Conservation (phyloP, 2,797 vertebrate genomes). For the Smutsia gigantea region DNA sequence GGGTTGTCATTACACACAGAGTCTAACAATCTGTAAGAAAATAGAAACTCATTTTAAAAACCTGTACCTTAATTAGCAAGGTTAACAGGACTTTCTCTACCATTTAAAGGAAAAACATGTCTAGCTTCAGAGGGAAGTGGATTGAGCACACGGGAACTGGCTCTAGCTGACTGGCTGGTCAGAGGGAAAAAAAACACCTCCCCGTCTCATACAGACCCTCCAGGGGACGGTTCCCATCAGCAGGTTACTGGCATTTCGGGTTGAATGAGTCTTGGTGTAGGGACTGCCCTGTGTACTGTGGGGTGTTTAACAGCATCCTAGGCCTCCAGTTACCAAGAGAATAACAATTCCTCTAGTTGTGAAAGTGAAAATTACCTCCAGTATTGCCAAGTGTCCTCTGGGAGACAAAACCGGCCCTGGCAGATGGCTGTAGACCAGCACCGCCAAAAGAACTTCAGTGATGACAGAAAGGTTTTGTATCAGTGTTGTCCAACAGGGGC, state of each 20-base stretch:
- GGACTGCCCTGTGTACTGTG: not conserved
- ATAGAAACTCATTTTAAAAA: not conserved
- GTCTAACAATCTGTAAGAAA: conserved; percentile 55
- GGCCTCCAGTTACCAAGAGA: not conserved
- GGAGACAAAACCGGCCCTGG: not conserved
- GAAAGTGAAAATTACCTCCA: not conserved
- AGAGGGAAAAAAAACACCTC: not conserved
- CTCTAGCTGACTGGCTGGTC: not conserved
- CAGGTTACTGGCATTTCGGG: not conserved
- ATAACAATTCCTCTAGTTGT: fast-evolving
- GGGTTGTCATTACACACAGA: not conserved
- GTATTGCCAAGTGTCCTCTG: not conserved
- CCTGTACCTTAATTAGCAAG: not conserved
- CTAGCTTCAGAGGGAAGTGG: not conserved
- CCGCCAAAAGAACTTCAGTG: not conserved
- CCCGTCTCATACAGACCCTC: not conserved
- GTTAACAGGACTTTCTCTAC: not conserved
- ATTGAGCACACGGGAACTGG: not conserved
- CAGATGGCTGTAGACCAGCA: not conserved
- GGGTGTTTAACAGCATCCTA: not conserved
- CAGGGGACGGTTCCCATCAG: not conserved
- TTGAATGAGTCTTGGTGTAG: too few relatives aligned
- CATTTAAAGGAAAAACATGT: not conserved
- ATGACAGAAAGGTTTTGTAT: not conserved
- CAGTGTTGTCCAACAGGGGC: not conserved